A percentile compares a stretch with the other conserved stretches of the same genome.
Conservation (phyloP, 2,888 invertebrate genomes). For the Boloria selene region DNA sequence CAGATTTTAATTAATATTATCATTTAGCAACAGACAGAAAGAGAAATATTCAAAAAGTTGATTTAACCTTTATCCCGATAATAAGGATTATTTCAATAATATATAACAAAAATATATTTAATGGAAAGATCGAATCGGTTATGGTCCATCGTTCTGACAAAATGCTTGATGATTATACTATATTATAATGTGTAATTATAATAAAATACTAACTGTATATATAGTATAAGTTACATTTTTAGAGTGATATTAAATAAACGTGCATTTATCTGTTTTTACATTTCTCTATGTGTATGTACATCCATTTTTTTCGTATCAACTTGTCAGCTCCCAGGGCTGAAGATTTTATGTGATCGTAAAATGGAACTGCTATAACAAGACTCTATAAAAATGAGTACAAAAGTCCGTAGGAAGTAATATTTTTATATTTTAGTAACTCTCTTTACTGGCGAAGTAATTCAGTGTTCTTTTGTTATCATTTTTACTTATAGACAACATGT, state of each 20-base stretch:
- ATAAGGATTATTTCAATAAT: too few species aligned
- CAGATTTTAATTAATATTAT: too few species aligned
- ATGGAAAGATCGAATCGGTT: too few species aligned
- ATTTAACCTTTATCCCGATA: too few species aligned
- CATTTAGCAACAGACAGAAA: too few species aligned
- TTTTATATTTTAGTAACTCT: constrained; percentile 27
- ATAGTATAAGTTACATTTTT: too few species aligned
- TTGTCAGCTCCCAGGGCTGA: constrained; percentile 30
- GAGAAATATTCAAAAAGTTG: too few species aligned
- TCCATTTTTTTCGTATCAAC: constrained; percentile 30
- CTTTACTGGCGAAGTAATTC: constrained; percentile 10
- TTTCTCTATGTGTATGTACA: constrained; percentile 15
- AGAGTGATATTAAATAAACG: neutral
- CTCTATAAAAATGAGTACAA: constrained; percentile 35
- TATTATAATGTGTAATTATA: too few species aligned
- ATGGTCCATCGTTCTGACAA: too few species aligned
- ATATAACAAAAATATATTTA: too few species aligned
- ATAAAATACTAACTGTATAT: too few species aligned
- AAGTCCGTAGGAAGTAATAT: constrained; percentile 33
- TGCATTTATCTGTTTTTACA: neutral
- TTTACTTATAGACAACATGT: neutral
- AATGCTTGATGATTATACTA: too few species aligned
- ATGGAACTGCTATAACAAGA: constrained; percentile 38
- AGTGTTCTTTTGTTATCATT: constrained; percentile 10
- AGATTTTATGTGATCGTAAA: constrained; percentile 37